These are phyloP conservation scores for Dipus sagitta DNA, from an alignment of 2,797 vertebrate genomes.

Conservation along the genomic window DNA sequence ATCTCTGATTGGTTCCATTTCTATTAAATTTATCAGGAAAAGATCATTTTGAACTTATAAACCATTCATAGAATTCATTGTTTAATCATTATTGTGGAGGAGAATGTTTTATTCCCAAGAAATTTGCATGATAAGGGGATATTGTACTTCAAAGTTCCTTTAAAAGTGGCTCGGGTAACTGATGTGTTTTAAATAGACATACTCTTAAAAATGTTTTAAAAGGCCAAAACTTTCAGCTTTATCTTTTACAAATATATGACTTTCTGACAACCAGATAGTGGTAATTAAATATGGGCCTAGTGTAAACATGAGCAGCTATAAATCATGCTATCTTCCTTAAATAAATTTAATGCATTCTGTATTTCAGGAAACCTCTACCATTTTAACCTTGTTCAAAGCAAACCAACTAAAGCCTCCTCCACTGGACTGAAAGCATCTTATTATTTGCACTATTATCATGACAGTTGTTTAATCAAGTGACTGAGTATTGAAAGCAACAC, in stretches of 20 bases:
- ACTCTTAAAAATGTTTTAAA: conserved; percentile 76
- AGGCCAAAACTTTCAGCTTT: conserved; percentile 72
- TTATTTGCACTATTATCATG: neutral
- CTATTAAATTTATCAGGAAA: conserved; percentile 46
- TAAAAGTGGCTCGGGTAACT: conserved; percentile 72
- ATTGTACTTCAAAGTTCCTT: conserved; percentile 65
- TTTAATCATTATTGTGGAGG: conserved; percentile 1
- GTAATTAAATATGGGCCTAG: conserved; percentile 83
- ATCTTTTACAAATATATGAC: conserved; percentile 74
- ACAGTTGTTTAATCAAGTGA: neutral
- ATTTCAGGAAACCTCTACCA: conserved; percentile 70
- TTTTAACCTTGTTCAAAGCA: conserved; percentile 57
- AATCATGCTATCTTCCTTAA: conserved; percentile 81
- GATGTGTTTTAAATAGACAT: conserved; percentile 74
- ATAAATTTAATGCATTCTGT: conserved; percentile 63
- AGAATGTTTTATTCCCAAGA: conserved; percentile 44
- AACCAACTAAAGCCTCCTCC: neutral
- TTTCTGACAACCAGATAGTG: conserved; percentile 79
- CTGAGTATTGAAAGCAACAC: neutral
- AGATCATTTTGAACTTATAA: conserved; percentile 48
- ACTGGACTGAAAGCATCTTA: neutral
- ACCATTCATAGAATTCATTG: conserved; percentile 22
- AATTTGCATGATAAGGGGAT: conserved; percentile 65
- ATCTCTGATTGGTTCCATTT: conserved; percentile 56
- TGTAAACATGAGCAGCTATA: conserved; percentile 78